Evolutionary conservation across 2,113 vertebrate genomes (phyloP).

Genomic region (pig (Sus scrofa)): DNA sequence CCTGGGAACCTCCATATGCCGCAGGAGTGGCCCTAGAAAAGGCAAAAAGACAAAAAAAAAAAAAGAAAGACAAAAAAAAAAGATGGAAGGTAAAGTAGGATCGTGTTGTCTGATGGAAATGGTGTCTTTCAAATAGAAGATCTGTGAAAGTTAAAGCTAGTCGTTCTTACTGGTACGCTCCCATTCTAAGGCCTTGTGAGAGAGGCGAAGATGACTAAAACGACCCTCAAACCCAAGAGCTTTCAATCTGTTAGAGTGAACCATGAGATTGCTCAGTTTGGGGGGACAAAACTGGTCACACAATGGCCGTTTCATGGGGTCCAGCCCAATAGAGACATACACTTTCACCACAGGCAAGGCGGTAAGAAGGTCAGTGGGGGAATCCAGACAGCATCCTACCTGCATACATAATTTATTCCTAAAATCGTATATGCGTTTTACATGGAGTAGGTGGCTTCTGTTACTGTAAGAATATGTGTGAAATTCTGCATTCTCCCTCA

Average conservation of each 20-base stretch:
- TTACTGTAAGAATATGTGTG: neutral
- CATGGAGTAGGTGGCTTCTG: neutral
- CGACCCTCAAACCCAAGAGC: neutral
- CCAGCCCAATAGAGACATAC: neutral
- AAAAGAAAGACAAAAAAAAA: too few species aligned
- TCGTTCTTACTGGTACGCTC: neutral
- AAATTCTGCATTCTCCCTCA: neutral
- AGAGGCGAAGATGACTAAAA: neutral
- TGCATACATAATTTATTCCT: conserved; percentile 20
- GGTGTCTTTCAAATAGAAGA: neutral
- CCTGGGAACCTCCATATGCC: too few species aligned
- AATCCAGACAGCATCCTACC: neutral
- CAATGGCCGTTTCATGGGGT: neutral
- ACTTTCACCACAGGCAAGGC: neutral
- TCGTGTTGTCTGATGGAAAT: neutral
- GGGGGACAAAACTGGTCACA: neutral
- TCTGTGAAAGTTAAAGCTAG: neutral
- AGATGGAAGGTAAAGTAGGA: neutral
- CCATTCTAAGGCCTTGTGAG: neutral
- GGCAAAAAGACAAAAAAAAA: too few species aligned
- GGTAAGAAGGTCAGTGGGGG: neutral
- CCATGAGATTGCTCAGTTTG: neutral
- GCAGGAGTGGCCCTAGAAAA: too few species aligned
- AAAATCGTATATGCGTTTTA: neutral
- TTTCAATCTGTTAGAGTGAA: neutral